Base-by-base conservation (phyloP, 53 echinoderm and acorn worm species). In the Patiria pectinifera region DNA sequence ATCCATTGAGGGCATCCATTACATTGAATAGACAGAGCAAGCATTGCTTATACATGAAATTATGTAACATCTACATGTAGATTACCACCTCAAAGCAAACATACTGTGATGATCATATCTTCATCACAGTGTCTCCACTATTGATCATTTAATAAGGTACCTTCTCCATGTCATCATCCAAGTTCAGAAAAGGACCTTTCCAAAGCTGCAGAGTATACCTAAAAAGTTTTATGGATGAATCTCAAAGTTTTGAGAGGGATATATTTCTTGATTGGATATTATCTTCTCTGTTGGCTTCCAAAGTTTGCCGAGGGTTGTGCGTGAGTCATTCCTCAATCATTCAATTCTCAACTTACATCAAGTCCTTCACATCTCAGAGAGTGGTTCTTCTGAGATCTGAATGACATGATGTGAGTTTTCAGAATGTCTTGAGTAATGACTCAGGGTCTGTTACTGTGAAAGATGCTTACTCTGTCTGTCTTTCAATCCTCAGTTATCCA, bases 41-140 rank as follows among this genome's bases (percentile, higher is more conserved):
- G 79, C 79, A 78, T 78, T 8, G 79, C 79, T 78, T 45, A 45
- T 78, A 45, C 79, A 45, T 78, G 47, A 78, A 76, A 76, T 76
- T 76, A n/a, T 78, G 45, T 3, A 78, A 45, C 79, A 78, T 78
- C 79, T 78, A 78, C 79, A 78, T 45, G 45, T 45, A 78, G 79
- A 78, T 78, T 78, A 46, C 79, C 13, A 78, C 11, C 19, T 78
- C 45, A 78, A 78, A 78, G 46, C 45, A 78, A 16, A n/a, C 3
- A 24, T 4, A 8, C 76, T 76, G 35, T 76, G 25, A 76, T 35
- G 35, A 35, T 0, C 9, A 10, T 13, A 15, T 9, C 79, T 45
- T 45, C 76, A 18, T 78, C 79, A 78, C 14, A 78, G 46, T 46
- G 15, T 45, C 18, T 78, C 19, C 46, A 78, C 4, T 24, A 76